Percentiles rank a stretch among this genome's conserved stretches.
Conservation (phyloP, 2,113 vertebrate species). For the Pleuronectes platessa region DNA sequence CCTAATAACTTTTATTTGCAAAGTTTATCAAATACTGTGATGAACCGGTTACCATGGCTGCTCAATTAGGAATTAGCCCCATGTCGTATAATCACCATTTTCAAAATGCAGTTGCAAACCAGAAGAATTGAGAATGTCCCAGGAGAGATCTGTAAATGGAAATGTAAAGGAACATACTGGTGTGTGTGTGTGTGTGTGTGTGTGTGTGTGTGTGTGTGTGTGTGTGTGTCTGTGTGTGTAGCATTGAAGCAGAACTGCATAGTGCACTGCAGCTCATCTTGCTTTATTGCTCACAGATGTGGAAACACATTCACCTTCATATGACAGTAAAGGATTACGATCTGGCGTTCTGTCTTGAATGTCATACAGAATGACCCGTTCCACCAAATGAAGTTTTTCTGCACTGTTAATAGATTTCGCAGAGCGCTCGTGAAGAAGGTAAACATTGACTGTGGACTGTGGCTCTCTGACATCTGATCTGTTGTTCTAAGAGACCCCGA, state of each 20-base stretch:
- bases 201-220: no score
- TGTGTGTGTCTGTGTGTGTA: not conserved
- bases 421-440: slow-evolving; percentile 30
- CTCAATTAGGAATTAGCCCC: not conserved
- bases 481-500: not conserved
- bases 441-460: slow-evolving; percentile 23
- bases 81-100: not conserved
- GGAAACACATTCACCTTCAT: slow-evolving; percentile 64
- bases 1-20: slow-evolving; percentile 1
- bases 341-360: slow-evolving; percentile 45
- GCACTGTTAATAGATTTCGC: slow-evolving; percentile 52
- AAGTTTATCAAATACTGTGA: not conserved
- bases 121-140: slow-evolving; percentile 28
- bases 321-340: slow-evolving; percentile 50
- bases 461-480: slow-evolving; percentile 41
- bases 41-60: slow-evolving; percentile 7
- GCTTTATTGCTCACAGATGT: slow-evolving; percentile 71
- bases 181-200: not conserved
- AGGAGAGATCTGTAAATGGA: slow-evolving; percentile 35
- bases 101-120: slow-evolving; percentile 29
- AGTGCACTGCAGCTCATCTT: slow-evolving; percentile 28
- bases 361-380: slow-evolving; percentile 34
- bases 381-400: slow-evolving; percentile 45
- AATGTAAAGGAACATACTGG: slow-evolving; percentile 46
- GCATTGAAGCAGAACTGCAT: not conserved